Base-by-base conservation (phyloP, 2,113 vertebrate species). In the Pycnonotus jocosus region DNA sequence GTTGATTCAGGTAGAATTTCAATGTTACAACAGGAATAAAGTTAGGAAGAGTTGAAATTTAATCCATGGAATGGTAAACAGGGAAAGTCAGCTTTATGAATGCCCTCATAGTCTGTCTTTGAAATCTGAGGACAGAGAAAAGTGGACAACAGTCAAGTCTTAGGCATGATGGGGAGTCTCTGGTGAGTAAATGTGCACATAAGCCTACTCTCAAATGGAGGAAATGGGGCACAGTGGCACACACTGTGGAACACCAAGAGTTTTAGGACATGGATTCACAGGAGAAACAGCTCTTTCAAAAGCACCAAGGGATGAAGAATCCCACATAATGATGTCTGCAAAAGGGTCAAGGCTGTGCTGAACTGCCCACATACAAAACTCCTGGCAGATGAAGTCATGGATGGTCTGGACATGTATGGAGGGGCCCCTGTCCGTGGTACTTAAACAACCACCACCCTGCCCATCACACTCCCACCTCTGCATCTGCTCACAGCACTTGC, bases 361-460 rank as follows among this genome's bases (percentile, higher is more conserved):
- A 74, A 57, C 24, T 30, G 40, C 25, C 15, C 53, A n/a, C 7
- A 16, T 5, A 9, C 27, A 70, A 69, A 66, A 31, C 33, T 61
- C 54, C 38, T 15, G 54, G 33, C 15, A 72, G 45, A 31, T 12
- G 12, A 61, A 82, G 45, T 38, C 51, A 27, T 30, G 9, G 56
- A 70, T 30, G 48, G 40, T 16, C n/a, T 0, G 6, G 51, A 24
- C 12, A 27, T 0, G 0, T 5, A 10, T 24, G 50, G 58, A 80
- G 21, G 66, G 65, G 54, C 3, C 93, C 84, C 95, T 97, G 95
- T 96, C 96, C 84, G 23, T 92, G 93, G 94, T 96, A 27, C 94
- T 97, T 88, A 69, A 81, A 30, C 19, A 79, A 40, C 7, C 33
- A 62, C 51, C 17, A 20, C 57, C 25, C 40, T 33, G 21, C 48